Conservation (phyloP, 2,888 invertebrate genomes). For the Mesochorus sp. region DNA sequence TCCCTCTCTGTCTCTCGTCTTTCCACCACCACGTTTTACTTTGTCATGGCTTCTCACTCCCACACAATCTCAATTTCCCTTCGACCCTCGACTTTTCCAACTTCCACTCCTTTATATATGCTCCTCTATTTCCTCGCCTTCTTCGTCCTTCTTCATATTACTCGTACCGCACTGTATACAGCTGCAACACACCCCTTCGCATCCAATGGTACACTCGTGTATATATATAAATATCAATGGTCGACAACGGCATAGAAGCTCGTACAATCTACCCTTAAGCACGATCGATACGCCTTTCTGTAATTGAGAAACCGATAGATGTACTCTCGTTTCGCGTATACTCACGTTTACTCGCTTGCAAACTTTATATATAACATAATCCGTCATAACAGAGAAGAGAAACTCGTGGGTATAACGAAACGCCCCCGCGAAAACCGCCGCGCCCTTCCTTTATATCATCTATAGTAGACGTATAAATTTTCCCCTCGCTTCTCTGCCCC, state of each 20-base stretch:
- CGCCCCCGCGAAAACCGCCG: constrained; percentile 28
- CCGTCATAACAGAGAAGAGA: constrained; percentile 64
- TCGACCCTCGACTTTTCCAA: constrained; percentile 29
- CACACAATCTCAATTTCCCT: constrained; percentile 6
- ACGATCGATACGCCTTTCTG: no score
- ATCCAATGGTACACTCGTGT: no score
- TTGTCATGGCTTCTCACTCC: constrained; percentile 15
- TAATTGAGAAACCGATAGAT: no score
- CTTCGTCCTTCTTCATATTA: neutral
- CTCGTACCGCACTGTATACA: no score
- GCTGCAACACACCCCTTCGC: no score
- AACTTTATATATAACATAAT: constrained; percentile 65
- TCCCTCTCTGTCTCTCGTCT: constrained; percentile 5
- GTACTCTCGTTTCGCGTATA: constrained; percentile 53
- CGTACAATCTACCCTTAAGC: no score
- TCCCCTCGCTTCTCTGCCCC: neutral
- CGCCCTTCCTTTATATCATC: neutral
- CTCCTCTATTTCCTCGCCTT: neutral
- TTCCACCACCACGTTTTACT: constrained; percentile 3
- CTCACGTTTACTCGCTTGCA: constrained; percentile 42
- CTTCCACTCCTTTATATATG: no score
- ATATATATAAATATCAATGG: neutral
- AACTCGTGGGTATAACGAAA: constrained; percentile 36
- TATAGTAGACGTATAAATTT: neutral
- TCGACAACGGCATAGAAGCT: no score